phyloP scores from a whole-genome alignment of 2,113 vertebrate genomes.

The Lepisosteus osseus region DNA sequence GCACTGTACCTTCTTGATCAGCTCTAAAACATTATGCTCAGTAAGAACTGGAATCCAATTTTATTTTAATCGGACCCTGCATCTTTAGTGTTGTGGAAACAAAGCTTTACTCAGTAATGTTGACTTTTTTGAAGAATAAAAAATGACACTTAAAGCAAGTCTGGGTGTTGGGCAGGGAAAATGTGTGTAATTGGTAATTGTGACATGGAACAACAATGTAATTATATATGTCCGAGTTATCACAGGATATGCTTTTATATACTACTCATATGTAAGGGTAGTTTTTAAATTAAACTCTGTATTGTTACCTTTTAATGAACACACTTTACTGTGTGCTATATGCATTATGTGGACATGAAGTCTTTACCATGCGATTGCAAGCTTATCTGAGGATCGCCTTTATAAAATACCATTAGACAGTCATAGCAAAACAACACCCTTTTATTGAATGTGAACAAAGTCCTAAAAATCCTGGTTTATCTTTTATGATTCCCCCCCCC shows the following conservation, averaged over 20 bases:
- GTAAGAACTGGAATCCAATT: background rate
- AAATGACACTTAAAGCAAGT: conserved; percentile 36
- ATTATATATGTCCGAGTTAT: conserved; percentile 37
- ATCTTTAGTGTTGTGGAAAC: background rate
- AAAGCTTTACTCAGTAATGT: conserved; percentile 19
- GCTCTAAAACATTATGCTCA: background rate
- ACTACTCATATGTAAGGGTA: conserved; percentile 40
- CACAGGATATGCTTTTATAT: conserved; percentile 42
- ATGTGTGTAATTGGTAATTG: conserved; percentile 24
- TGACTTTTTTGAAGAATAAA: conserved; percentile 22
- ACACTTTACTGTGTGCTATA: conserved; percentile 32
- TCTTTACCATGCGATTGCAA: conserved; percentile 7
- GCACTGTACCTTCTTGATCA: background rate
- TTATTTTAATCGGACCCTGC: background rate
- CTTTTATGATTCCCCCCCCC: too few relatives aligned
- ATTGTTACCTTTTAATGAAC: conserved; percentile 35
- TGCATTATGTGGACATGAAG: conserved; percentile 29
- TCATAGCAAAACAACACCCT: conserved; percentile 45
- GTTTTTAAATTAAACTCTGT: conserved; percentile 33
- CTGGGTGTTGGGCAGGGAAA: conserved; percentile 25
- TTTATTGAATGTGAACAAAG: background rate
- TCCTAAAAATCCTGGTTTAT: too few relatives aligned
- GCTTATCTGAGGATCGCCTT: conserved; percentile 25
- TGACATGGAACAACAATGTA: conserved; percentile 44
- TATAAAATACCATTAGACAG: conserved; percentile 71